These are phyloP conservation scores for Merluccius polli DNA, from an alignment of 2,797 vertebrate species.

Conservation along the genomic window DNA sequence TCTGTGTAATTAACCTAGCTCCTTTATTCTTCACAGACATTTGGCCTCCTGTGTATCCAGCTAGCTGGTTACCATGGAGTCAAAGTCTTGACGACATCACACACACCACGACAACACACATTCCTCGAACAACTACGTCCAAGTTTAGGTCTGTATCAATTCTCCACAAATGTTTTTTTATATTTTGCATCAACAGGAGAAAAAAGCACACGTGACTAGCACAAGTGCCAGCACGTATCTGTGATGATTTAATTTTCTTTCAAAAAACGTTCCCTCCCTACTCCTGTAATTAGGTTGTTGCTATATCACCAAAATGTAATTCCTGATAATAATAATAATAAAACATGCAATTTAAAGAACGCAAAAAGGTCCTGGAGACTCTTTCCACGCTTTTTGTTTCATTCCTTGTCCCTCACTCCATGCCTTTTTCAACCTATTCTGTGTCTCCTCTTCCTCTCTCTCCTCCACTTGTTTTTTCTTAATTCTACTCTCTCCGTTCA, in stretches of 20 bases:
- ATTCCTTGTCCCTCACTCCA: not conserved
- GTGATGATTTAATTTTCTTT: not conserved
- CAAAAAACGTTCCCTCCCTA: not conserved
- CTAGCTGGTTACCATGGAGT: slow-evolving; percentile 88
- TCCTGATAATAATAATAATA: not conserved
- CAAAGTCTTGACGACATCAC: slow-evolving; percentile 84
- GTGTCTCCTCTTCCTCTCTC: not conserved
- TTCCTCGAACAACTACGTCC: slow-evolving; percentile 85
- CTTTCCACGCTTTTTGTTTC: not conserved
- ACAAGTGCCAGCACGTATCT: not conserved
- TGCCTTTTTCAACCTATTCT: slow-evolving; percentile 2
- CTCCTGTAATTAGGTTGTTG: not conserved
- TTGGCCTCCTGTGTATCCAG: slow-evolving; percentile 88
- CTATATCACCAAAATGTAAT: not conserved
- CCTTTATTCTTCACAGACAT: slow-evolving; percentile 64
- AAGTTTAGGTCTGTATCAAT: slow-evolving; percentile 70
- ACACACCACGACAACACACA: slow-evolving; percentile 78
- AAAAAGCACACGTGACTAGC: not conserved
- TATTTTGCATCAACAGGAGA: not conserved
- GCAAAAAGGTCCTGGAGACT: not conserved
- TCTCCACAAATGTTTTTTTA: not conserved
- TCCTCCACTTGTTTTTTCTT: not conserved
- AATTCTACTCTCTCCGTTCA: slow-evolving; percentile 33
- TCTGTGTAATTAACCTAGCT: not conserved
- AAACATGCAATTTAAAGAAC: not conserved